Evolutionary conservation across 2,113 vertebrate species (phyloP).

Genomic region (Hipposideros armiger): DNA sequence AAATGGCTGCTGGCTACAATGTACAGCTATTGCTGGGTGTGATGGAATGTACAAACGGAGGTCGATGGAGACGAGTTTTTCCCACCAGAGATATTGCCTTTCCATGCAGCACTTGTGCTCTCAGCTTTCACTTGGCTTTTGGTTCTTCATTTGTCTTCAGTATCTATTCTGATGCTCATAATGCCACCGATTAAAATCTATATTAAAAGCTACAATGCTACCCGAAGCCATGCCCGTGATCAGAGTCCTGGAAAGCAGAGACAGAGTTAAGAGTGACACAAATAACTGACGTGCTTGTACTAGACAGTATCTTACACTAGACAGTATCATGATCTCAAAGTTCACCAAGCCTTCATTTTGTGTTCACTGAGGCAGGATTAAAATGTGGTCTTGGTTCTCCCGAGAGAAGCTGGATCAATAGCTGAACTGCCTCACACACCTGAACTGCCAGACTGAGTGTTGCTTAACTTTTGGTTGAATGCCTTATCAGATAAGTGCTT

Average conservation of each 20-base stretch:
- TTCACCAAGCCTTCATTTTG: neutral
- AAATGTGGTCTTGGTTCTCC: neutral
- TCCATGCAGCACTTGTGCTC: constrained; percentile 89
- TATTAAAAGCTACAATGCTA: constrained; percentile 99
- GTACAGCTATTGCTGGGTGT: constrained; percentile 91
- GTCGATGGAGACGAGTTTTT: constrained; percentile 87
- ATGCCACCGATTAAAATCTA: constrained; percentile 99
- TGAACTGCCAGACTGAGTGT: too few species aligned
- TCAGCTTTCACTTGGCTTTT: constrained; percentile 86
- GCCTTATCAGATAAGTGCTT: neutral
- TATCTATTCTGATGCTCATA: constrained; percentile 99
- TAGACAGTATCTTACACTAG: neutral
- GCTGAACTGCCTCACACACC: too few species aligned
- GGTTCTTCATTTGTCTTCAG: constrained; percentile 87
- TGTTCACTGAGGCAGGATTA: neutral
- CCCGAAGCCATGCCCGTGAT: constrained; percentile 99
- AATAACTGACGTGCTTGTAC: neutral
- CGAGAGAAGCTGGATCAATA: neutral
- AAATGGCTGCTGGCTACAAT: constrained; percentile 90
- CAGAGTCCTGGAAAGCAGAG: constrained; percentile 92
- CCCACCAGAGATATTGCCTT: constrained; percentile 87
- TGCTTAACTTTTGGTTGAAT: neutral
- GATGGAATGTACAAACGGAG: constrained; percentile 90
- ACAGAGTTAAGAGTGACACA: neutral
- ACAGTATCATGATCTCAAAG: neutral